Percentiles rank a stretch among this genome's conserved stretches.
phyloP scores from a whole-genome alignment of 2,888 invertebrate genomes.

The Drosophila cognata region DNA sequence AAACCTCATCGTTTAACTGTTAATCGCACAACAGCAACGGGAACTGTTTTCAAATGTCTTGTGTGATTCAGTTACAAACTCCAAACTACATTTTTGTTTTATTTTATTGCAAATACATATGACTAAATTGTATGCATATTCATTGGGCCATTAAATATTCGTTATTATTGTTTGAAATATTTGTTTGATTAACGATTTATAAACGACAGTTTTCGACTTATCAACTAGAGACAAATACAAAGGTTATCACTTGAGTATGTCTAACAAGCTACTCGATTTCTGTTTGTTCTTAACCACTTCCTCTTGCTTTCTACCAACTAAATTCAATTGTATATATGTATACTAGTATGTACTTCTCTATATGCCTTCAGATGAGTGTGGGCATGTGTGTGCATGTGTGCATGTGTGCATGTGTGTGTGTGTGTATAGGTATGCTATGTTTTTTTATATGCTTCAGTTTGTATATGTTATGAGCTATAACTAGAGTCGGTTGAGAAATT shows the following conservation, averaged over 20 bases:
- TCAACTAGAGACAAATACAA: slow-evolving; percentile 76
- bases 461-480: slow-evolving; percentile 57
- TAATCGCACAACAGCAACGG: slow-evolving; percentile 22
- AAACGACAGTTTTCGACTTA: slow-evolving; percentile 67
- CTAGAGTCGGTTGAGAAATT: slow-evolving; percentile 71
- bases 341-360: slow-evolving; percentile 21
- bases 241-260: slow-evolving; percentile 80
- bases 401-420: slow-evolving; percentile 20
- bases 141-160: slow-evolving; percentile 64
- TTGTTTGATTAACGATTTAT: slow-evolving; percentile 73
- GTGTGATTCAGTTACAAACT: slow-evolving; percentile 23
- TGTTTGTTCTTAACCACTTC: slow-evolving; percentile 32
- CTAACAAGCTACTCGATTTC: slow-evolving; percentile 72
- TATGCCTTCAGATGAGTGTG: slow-evolving; percentile 25
- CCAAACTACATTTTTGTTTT: slow-evolving; percentile 33
- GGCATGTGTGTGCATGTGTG: slow-evolving; percentile 18
- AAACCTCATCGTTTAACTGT: slow-evolving; percentile 12
- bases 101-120: slow-evolving; percentile 27
- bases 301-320: slow-evolving; percentile 55
- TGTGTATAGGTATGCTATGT: slow-evolving; percentile 25
- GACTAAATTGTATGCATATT: slow-evolving; percentile 50
- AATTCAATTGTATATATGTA: slow-evolving; percentile 55
- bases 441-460: slow-evolving; percentile 30
- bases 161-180: slow-evolving; percentile 61
- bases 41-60: slow-evolving; percentile 23